Conservation (phyloP, 2,888 invertebrate genomes). For the Pimpla rufipes region DNA sequence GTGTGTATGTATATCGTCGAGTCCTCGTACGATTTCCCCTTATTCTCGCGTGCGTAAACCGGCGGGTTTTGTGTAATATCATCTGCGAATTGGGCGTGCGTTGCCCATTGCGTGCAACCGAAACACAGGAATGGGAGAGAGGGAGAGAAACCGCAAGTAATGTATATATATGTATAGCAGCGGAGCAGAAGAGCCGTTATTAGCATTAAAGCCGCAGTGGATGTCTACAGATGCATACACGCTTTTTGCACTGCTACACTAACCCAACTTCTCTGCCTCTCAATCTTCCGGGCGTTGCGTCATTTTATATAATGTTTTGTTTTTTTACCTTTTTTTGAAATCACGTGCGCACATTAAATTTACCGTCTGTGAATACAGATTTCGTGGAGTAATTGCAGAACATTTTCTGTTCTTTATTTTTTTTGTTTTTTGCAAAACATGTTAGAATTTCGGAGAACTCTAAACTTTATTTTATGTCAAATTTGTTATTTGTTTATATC, state of each 20-base stretch:
- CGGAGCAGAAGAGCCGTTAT: constrained; percentile 14
- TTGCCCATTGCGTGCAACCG: constrained; percentile 20
- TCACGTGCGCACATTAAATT: not conserved
- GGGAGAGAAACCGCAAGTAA: constrained; percentile 15
- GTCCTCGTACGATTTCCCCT: constrained; percentile 6
- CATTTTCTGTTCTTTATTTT: not conserved
- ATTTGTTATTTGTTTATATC: not conserved
- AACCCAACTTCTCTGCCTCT: not conserved
- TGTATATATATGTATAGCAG: not conserved
- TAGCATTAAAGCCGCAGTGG: not conserved
- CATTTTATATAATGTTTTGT: constrained; percentile 14
- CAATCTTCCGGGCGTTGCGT: constrained; percentile 15
- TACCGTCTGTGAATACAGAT: not conserved
- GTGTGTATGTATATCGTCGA: not conserved
- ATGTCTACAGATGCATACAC: not conserved
- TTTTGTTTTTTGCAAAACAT: too few species aligned
- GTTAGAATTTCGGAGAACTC: too few species aligned
- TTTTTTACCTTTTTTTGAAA: not conserved
- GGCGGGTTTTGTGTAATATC: constrained; percentile 15
- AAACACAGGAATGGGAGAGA: not conserved
- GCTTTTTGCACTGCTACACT: not conserved
- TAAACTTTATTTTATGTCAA: not conserved
- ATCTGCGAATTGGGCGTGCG: constrained; percentile 27
- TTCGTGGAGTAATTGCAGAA: not conserved
- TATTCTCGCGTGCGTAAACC: constrained; percentile 25